These are phyloP conservation scores for Meteorus sp. DNA, from an alignment of 1,140 invertebrate genomes.

Conservation along the genomic window DNA sequence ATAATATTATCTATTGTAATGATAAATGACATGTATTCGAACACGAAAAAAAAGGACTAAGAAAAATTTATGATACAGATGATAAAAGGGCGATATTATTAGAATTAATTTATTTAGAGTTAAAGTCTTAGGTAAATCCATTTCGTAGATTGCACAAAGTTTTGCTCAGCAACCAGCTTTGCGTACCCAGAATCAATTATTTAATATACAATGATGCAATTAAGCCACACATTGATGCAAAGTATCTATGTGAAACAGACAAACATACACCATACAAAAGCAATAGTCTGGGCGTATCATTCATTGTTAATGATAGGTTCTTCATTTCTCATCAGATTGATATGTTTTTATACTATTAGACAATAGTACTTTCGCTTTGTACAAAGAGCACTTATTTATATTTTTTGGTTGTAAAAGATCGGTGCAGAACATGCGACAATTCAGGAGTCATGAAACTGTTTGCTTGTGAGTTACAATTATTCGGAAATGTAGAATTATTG, in stretches of 20 bases:
- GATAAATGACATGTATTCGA: slow-evolving; percentile 7
- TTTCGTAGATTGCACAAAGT: slow-evolving; percentile 19
- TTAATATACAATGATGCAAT: slow-evolving; percentile 1
- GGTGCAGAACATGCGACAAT: slow-evolving; percentile 5
- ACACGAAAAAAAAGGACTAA: slow-evolving; percentile 17
- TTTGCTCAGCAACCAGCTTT: background rate
- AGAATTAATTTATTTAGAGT: slow-evolving; percentile 7
- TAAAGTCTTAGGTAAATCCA: slow-evolving; percentile 1
- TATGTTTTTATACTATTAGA: slow-evolving; percentile 39
- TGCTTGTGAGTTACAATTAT: background rate
- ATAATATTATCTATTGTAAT: no score
- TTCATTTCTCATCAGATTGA: slow-evolving; percentile 1
- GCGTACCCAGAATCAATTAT: background rate
- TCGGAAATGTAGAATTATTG: background rate
- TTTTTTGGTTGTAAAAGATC: slow-evolving; percentile 34
- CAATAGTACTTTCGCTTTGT: slow-evolving; percentile 40
- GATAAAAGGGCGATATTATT: slow-evolving; percentile 25
- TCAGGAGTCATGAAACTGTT: slow-evolving; percentile 5
- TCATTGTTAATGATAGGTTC: slow-evolving; percentile 1
- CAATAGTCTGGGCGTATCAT: background rate
- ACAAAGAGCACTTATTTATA: slow-evolving; percentile 49
- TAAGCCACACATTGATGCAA: background rate
- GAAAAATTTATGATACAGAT: background rate
- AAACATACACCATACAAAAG: no score
- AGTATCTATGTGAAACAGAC: no score